Evolutionary conservation across 1,140 invertebrate genomes (phyloP).

Genomic region (Neotoxoptera formosana): DNA sequence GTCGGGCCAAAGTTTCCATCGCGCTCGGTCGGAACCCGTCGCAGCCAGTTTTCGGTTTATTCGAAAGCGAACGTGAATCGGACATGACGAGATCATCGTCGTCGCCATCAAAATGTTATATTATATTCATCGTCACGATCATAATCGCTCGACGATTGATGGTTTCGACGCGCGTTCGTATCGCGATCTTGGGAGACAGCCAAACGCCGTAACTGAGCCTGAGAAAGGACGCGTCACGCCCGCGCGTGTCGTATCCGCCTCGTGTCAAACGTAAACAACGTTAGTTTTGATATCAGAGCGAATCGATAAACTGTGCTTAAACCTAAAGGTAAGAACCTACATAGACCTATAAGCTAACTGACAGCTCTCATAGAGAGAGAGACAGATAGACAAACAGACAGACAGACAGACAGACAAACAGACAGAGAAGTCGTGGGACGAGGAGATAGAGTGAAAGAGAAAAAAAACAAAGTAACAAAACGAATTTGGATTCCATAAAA

Average conservation of each 20-base stretch:
- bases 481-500: too few relatives aligned
- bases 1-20: background rate
- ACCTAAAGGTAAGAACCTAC: background rate
- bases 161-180: background rate
- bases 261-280: too few relatives aligned
- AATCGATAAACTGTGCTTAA: background rate
- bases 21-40: background rate
- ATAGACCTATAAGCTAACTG: too few relatives aligned
- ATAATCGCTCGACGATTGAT: background rate
- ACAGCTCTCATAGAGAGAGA: too few relatives aligned
- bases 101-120: background rate
- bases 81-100: background rate
- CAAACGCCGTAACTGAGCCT: background rate
- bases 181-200: background rate
- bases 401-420: too few relatives aligned
- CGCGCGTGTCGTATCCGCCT: too few relatives aligned
- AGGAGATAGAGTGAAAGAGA: too few relatives aligned
- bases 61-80: background rate
- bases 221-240: too few relatives aligned
- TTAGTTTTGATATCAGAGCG: background rate
- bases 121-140: background rate
- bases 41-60: too few relatives aligned
- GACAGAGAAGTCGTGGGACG: too few relatives aligned
- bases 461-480: too few relatives aligned
- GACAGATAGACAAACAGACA: too few relatives aligned